Conservation (phyloP, 1,140 invertebrate species). For the Tetranychus cinnabarinus region DNA sequence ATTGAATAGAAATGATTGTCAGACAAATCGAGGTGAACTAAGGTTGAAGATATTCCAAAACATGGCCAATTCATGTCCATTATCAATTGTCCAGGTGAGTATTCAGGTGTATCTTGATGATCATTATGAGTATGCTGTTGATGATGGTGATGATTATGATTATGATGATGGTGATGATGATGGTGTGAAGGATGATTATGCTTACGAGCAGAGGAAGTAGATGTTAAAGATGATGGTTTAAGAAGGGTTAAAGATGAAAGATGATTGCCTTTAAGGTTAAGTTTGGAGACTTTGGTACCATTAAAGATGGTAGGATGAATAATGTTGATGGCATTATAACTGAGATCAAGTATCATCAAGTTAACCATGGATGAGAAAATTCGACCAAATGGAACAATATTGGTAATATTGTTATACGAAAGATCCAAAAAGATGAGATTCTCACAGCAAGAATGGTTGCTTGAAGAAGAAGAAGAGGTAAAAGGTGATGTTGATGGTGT, state of each 20-base stretch:
- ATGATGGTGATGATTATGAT: not conserved
- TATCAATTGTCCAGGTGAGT: too few relatives aligned
- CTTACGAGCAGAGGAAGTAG: too few relatives aligned
- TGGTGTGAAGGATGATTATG: not conserved
- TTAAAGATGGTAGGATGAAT: not conserved
- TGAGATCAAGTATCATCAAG: not conserved
- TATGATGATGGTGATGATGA: not conserved
- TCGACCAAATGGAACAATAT: not conserved
- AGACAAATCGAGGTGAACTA: conserved; percentile 2
- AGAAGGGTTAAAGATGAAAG: too few relatives aligned
- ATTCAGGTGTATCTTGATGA: not conserved
- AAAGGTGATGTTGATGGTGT: not conserved
- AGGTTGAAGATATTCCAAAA: not conserved
- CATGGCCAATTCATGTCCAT: not conserved
- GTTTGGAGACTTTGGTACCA: not conserved
- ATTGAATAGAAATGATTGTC: not conserved
- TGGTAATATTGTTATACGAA: not conserved
- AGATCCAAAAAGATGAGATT: not conserved
- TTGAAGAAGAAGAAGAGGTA: not conserved
- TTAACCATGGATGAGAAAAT: not conserved
- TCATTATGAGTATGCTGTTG: not conserved
- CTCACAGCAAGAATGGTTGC: not conserved
- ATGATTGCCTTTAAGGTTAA: not conserved
- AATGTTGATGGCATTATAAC: not conserved
- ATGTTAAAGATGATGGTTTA: too few relatives aligned